Conservation (phyloP, 2,888 invertebrate genomes). For the Seira sanloemensis region DNA sequence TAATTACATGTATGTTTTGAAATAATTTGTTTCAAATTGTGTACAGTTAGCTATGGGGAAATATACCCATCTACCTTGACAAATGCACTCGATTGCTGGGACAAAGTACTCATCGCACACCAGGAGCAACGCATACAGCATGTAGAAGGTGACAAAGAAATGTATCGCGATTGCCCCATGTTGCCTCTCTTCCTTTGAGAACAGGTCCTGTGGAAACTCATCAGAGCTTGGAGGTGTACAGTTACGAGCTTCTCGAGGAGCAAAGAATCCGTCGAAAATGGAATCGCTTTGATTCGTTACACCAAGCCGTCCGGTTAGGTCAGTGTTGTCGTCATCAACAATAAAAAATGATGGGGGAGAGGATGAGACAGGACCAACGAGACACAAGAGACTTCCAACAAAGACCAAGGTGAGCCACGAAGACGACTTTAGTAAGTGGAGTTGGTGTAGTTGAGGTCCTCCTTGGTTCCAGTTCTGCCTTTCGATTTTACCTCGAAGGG, state of each 20-base stretch:
- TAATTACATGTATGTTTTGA: background rate
- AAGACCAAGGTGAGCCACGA: background rate
- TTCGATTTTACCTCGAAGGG: constrained; percentile 16
- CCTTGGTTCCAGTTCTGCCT: constrained; percentile 26
- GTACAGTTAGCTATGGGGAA: no score
- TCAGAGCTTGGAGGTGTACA: constrained; percentile 76
- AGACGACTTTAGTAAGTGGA: background rate
- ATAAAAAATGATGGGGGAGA: background rate
- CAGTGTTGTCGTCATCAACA: background rate
- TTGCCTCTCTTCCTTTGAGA: constrained; percentile 78
- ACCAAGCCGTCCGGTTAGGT: background rate
- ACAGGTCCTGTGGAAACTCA: constrained; percentile 81
- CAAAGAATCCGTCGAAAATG: background rate
- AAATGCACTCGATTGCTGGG: constrained; percentile 81
- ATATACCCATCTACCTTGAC: constrained; percentile 78
- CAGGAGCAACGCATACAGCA: constrained; percentile 81
- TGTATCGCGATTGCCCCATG: constrained; percentile 80
- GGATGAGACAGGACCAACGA: background rate
- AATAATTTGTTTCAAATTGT: no score
- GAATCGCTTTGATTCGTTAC: background rate
- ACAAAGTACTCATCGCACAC: constrained; percentile 84
- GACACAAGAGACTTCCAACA: background rate
- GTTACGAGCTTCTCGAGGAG: constrained; percentile 70
- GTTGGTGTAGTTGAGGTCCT: constrained; percentile 1
- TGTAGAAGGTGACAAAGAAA: constrained; percentile 80